These are phyloP conservation scores for Plebejus melissa DNA, from an alignment of 2,888 invertebrate species.

Conservation along the genomic window DNA sequence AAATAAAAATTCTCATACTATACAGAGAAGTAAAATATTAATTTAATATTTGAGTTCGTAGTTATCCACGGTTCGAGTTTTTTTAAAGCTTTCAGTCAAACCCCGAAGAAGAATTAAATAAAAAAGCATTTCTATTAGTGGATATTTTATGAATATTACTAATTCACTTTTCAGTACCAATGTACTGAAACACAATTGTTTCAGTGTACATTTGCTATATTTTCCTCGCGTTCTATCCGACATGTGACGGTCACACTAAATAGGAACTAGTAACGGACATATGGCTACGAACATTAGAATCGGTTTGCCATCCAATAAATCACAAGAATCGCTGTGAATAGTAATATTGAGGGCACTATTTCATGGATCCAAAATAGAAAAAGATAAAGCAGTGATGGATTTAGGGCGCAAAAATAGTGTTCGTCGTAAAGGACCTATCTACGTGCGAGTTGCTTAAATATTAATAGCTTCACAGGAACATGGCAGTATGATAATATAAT, in stretches of 20 bases:
- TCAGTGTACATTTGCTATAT: neutral
- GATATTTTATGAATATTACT: too few species aligned
- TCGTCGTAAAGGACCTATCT: neutral
- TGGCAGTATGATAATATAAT: neutral
- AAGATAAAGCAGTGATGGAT: conserved; percentile 14
- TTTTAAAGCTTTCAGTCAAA: too few species aligned
- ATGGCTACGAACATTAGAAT: conserved; percentile 17
- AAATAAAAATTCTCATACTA: too few species aligned
- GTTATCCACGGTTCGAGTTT: too few species aligned
- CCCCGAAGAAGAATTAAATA: too few species aligned
- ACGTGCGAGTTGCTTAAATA: neutral
- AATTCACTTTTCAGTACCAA: neutral
- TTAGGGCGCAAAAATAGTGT: conserved; percentile 15
- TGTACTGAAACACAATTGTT: neutral
- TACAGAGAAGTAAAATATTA: too few species aligned
- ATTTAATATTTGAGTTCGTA: too few species aligned
- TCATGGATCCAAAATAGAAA: conserved; percentile 10
- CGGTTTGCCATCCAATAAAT: conserved; percentile 18
- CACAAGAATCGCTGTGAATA: conserved; percentile 17
- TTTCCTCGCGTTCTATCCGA: neutral
- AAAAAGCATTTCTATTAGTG: too few species aligned
- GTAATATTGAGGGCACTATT: conserved; percentile 11
- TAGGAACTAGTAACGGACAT: conserved; percentile 8
- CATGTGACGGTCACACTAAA: conserved; percentile 3
- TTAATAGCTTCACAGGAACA: neutral